Evolutionary conservation across 1,140 invertebrate genomes (phyloP), one percentile per base, ranked within the genome.

Genomic region (Tenebrio molitor): DNA sequence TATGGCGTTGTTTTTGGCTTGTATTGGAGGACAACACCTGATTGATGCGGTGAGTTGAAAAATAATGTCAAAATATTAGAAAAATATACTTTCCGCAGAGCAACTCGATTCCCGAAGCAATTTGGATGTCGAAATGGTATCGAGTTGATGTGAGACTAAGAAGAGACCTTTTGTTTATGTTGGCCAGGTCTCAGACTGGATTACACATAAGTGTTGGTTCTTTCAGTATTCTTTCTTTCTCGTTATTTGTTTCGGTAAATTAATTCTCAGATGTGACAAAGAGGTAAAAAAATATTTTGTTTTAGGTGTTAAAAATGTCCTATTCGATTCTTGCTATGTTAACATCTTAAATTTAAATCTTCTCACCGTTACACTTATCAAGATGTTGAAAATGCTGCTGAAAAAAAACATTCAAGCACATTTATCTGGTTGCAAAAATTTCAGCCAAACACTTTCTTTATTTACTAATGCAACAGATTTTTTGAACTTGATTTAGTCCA

Each of bases 291-390:
- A 12, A 8, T 8, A 3, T 41, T 8, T 16, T 53, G n/a, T 58
- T 58, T 25, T 14, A 58, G 50, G 50, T 58, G 10, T 15, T 58
- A 14, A 58, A 58, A 29, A 58, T 58, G 50, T 58, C 50, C 0
- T 58, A 58, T 14, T 58, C 50, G 10, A 58, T 58, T 12, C 23
- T 58, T 4, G 50, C 50, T 29, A 58, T 58, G 50, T 29, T 58
- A 58, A 58, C 21, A 12, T 58, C 50, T 14, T 58, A 29, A 58
- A 10, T 29, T 29, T 29, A n/a, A n/a, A n/a, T n/a, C n/a, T n/a
- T n/a, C n/a, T n/a, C n/a, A n/a, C n/a, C n/a, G n/a, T n/a, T n/a
- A n/a, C n/a, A n/a, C n/a, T n/a, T n/a, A n/a, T n/a, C n/a, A n/a
- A n/a, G n/a, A n/a, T n/a, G n/a, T n/a, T n/a, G n/a, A n/a, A n/a